Conservation (phyloP, 2,797 vertebrate species). For the Etheostoma perlongum region DNA sequence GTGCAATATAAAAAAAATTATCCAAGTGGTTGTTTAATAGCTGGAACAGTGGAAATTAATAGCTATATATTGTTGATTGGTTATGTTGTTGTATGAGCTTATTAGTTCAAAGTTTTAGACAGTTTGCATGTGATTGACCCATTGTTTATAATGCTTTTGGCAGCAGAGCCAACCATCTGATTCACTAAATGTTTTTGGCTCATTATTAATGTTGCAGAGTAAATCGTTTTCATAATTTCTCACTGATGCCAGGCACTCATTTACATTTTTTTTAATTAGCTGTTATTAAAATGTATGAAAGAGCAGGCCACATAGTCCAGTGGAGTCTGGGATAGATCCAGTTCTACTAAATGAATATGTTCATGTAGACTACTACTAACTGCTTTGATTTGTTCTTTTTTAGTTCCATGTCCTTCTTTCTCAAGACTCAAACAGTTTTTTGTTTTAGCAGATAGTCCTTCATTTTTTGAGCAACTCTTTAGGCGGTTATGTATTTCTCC, state of each 20-base stretch:
- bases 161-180: constrained; percentile 4
- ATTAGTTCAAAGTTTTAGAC: neutral
- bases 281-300: no score
- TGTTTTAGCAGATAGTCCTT: neutral
- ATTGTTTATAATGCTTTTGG: constrained; percentile 18
- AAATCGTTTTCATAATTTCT: neutral
- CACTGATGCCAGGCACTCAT: no score
- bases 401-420: neutral
- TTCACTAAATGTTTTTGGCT: constrained; percentile 1
- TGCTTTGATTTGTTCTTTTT: neutral
- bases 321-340: neutral
- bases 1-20: neutral
- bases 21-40: neutral
- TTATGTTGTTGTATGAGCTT: constrained; percentile 2
- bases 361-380: neutral
- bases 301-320: neutral
- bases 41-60: neutral
- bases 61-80: neutral
- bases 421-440: neutral
- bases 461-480: neutral
- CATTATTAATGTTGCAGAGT: neutral
- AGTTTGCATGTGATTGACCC: neutral
- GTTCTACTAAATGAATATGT: neutral
- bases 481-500: neutral
- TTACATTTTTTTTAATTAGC: neutral